phyloP scores from a whole-genome alignment of 1,140 invertebrate genomes.

The Lepeophtheirus salmonis region DNA sequence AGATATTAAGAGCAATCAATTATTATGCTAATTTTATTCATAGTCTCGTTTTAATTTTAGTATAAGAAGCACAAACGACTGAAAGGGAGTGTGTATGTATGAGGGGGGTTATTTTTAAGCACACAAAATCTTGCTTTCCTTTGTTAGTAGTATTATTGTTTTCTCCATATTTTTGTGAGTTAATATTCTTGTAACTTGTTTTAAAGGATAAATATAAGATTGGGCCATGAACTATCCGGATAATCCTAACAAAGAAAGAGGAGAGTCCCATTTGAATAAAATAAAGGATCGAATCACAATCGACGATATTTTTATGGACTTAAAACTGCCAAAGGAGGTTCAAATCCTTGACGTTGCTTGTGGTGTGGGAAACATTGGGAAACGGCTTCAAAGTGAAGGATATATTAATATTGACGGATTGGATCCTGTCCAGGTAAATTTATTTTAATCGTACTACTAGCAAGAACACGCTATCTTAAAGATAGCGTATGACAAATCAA shows the following conservation, averaged over 20 bases:
- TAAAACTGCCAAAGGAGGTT: neutral
- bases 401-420: neutral
- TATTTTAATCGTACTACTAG: no score
- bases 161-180: no score
- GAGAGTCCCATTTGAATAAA: neutral
- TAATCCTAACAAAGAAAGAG: neutral
- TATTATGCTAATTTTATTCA: neutral
- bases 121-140: neutral
- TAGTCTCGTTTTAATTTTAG: neutral
- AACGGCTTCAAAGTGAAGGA: neutral
- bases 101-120: no score
- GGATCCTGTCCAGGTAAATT: neutral
- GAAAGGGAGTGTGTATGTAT: neutral
- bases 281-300: neutral
- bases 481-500: no score
- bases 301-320: neutral
- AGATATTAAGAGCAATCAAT: no score
- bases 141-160: neutral
- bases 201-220: neutral
- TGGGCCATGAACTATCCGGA: neutral
- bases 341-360: neutral
- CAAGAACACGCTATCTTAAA: no score
- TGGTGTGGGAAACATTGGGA: neutral
- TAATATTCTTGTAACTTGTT: no score
- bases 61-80: neutral